These are phyloP conservation scores for Glyphotaelius pellucidus DNA, from an alignment of 2,888 invertebrate genomes.

Conservation along the genomic window DNA sequence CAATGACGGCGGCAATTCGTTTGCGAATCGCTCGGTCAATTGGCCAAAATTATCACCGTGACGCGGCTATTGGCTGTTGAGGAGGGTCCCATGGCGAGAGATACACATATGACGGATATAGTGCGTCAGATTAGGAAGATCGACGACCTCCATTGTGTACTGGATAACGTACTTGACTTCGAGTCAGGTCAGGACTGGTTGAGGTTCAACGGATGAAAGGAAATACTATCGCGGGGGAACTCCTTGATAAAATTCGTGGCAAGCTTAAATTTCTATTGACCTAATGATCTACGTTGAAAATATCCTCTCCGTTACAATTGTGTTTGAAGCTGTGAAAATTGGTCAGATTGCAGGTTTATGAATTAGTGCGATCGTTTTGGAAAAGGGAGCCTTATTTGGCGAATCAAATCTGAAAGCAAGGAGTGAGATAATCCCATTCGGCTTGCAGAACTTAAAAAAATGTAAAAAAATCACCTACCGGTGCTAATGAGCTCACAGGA, in stretches of 20 bases:
- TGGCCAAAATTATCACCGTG: conserved; percentile 46
- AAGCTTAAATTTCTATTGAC: not conserved
- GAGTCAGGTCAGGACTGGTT: not conserved
- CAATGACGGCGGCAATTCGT: conserved; percentile 27
- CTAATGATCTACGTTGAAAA: not conserved
- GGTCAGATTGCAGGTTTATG: not conserved
- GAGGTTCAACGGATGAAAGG: not conserved
- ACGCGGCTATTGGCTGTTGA: not conserved
- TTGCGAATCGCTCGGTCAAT: conserved; percentile 52
- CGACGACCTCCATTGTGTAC: not conserved
- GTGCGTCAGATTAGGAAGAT: not conserved
- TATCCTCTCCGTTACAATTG: not conserved
- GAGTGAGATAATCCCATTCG: not conserved
- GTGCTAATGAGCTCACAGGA: conserved; percentile 51
- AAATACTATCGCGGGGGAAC: not conserved
- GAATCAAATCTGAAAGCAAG: not conserved
- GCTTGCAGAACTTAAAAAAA: too few species aligned
- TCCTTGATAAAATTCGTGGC: too few species aligned
- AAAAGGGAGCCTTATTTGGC: not conserved
- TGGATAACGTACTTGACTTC: not conserved
- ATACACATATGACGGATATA: not conserved
- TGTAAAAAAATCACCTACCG: conserved; percentile 49
- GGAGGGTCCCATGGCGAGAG: not conserved
- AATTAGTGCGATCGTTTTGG: not conserved
- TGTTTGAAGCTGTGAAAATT: not conserved